Evolutionary conservation across 2,888 invertebrate genomes (phyloP), one percentile per base, ranked within the genome.

Genomic region (Antitype chi): DNA sequence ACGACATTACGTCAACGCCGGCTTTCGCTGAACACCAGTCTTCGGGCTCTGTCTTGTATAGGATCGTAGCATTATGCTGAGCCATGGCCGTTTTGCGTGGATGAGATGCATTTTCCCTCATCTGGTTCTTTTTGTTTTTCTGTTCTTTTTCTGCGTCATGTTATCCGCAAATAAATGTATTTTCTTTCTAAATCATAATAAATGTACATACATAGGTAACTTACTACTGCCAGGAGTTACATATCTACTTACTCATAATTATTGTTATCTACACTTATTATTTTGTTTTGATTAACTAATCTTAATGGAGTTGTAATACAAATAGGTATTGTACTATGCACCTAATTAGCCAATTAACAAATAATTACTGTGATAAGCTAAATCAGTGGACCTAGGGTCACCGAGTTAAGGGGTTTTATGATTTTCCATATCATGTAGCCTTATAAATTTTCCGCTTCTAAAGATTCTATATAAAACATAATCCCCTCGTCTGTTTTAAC

Each of bases 221-320:
- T 17, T 17, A 69, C n/a, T 76, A 53, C 7, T n/a, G 20, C 20
- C 52, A 52, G 52, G 23, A 43, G 59, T 25, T 20, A 20, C 2
- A 47, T n/a, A 28, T 4, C 32, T 32, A 32, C 32, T 32, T 64
- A 47, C 15, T 47, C 20, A 53, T 32, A 59, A 60, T 47, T 53
- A 38, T 53, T 71, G 2, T 28, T 80, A 71, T 71, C 72, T 20
- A 20, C 15, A 17, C 52, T 57, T 57, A 57, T 52, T 63, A 52
- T n/a, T 70, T 5, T 43, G 55, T 80, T 62, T 70, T 62, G 28
- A 77, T 38, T 28, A 79, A 70, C 28, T 80, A 38, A 60, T 77
- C 81, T 52, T 64, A 74, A 80, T 78, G 63, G 28, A 43, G 28
- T 63, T 80, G 28, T 78, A 57, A 43, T 74, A 72, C 80, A 62